These are phyloP conservation scores for Aquatica leii DNA, from an alignment of 2,888 invertebrate species.

Conservation along the genomic window DNA sequence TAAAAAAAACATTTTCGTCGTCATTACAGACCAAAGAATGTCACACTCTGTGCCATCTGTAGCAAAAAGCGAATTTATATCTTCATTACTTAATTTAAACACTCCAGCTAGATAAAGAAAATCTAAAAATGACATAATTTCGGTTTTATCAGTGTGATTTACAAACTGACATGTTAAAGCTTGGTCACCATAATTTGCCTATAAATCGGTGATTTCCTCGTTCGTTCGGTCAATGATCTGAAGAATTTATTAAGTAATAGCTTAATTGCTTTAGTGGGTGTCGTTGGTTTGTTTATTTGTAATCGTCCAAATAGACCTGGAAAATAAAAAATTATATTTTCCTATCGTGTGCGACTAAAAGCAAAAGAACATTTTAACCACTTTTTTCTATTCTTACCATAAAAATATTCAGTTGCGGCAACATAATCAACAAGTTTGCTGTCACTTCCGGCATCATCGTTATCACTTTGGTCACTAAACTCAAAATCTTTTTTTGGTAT, in stretches of 20 bases:
- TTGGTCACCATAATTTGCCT: not conserved
- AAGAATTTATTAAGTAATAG: not conserved
- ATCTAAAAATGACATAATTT: not conserved
- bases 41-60: not conserved
- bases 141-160: not conserved
- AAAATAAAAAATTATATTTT: no score
- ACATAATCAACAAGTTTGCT: no score
- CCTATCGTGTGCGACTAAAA: not conserved
- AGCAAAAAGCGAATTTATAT: not conserved
- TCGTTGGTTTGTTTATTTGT: not conserved
- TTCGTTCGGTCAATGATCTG: slow-evolving; percentile 2
- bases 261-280: not conserved
- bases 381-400: not conserved
- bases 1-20: not conserved
- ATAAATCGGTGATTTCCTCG: not conserved
- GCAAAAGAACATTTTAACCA: not conserved
- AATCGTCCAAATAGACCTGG: no score
- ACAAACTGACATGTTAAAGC: no score
- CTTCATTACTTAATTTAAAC: not conserved
- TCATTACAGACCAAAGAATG: not conserved
- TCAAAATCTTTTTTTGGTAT: not conserved
- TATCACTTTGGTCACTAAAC: not conserved
- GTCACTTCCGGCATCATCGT: not conserved
- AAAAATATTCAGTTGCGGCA: no score
- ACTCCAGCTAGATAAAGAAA: not conserved